Evolutionary conservation across 2,888 invertebrate genomes (phyloP), one percentile per base, ranked within the genome.

Genomic region (Cantharis nigra): DNA sequence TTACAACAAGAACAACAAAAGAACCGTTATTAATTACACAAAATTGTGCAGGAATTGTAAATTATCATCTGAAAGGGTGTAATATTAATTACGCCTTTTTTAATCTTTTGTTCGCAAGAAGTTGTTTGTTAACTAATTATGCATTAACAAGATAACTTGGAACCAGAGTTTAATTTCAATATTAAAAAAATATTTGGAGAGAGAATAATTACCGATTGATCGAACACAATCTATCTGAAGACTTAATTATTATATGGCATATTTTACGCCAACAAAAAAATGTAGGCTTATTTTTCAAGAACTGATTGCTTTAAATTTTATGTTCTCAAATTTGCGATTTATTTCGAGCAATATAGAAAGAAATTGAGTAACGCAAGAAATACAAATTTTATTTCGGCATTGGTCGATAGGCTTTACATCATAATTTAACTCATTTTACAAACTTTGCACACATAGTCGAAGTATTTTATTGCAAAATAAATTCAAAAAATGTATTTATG

Each of bases 71-170:
- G 67, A 71, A 67, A 75, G 75, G 76, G 72, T 72, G 76, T 26
- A 71, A 76, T 76, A 76, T 76, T 76, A 76, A 76, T 76, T 76
- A 76, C 67, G 63, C 69, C 28, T 75, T 72, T 76, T 72, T 63
- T 33, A 70, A 71, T 75, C 71, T 70, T 18, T 28, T 67, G 64
- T 49, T 65, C 28, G 63, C 63, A 69, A 69, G 30, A 14, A 74
- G 69, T 74, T 71, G 75, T 75, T 75, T 75, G 75, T 67, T 75
- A 23, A 67, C 13, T 67, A 75, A 75, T 71, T 71, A n/a, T 70
- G 70, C 49, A 49, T 49, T 49, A 49, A 49, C 13, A 49, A 49
- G 49, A 49, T 49, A 49, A 49, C 49, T 49, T 49, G 49, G 13
- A 49, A 49, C n/a, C 49, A 49, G 33, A 33, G 13, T 13, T 4